Percentiles rank a stretch among this genome's conserved stretches.
Evolutionary conservation across 1,140 invertebrate genomes (phyloP).

Genomic region (Heliconius melpomene): DNA sequence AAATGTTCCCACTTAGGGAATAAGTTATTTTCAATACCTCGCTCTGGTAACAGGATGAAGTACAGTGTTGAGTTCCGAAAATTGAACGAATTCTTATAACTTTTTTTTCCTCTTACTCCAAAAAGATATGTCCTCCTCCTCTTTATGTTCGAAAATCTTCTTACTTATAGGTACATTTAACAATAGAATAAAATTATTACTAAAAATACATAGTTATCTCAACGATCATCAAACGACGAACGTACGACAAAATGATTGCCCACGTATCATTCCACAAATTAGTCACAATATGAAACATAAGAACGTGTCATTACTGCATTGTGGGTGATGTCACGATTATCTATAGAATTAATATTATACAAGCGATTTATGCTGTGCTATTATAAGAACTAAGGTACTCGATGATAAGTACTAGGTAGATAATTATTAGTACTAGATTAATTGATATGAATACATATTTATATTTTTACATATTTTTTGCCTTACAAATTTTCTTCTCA

Average conservation of each 20-base stretch:
- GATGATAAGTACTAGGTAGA: not conserved
- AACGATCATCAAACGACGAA: not conserved
- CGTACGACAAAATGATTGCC: not conserved
- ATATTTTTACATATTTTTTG: not conserved
- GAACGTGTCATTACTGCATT: not conserved
- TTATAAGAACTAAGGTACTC: not conserved
- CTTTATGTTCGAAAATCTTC: no score
- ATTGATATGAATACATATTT: not conserved
- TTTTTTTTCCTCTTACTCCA: no score
- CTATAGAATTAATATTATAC: not conserved
- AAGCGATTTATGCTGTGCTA: not conserved
- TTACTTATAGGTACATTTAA: no score
- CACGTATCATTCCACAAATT: conserved; percentile 1
- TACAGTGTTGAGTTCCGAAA: no score
- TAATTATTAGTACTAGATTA: not conserved
- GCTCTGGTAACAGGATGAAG: no score
- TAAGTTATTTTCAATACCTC: no score
- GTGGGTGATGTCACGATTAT: conserved; percentile 6
- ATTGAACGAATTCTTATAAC: no score
- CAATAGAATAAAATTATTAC: not conserved
- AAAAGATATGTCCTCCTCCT: no score
- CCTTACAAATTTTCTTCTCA: not conserved
- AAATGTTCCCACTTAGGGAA: no score
- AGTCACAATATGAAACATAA: conserved; percentile 5
- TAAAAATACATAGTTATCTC: not conserved